Evolutionary conservation across 2,797 vertebrate species (phyloP).

Genomic region (Bradypus variegatus): DNA sequence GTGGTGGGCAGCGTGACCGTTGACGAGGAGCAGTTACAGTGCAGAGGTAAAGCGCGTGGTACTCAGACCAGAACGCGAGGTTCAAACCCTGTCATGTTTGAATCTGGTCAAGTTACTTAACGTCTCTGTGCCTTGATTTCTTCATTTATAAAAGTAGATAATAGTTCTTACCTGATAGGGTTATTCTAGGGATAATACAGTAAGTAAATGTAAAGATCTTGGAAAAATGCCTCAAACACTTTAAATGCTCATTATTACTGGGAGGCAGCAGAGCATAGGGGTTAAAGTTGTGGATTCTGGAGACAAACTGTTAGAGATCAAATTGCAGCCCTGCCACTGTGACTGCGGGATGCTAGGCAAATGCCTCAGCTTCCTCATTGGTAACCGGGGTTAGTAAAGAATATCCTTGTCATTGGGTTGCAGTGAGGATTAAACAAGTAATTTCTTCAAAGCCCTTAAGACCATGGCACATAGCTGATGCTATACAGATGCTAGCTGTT

Average conservation of each 20-base stretch:
- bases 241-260: not conserved
- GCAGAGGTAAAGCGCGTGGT: accelerated
- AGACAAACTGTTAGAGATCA: not conserved
- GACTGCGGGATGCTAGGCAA: too few species aligned
- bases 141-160: not conserved
- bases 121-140: not conserved
- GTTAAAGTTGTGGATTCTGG: not conserved
- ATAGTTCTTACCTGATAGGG: not conserved
- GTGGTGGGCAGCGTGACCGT: not conserved
- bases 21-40: accelerated
- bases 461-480: not conserved
- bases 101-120: not conserved
- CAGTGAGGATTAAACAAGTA: not conserved
- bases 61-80: not conserved
- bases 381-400: not conserved
- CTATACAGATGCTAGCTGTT: not conserved
- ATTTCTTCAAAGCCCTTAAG: not conserved
- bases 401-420: accelerated
- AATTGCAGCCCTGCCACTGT: not conserved
- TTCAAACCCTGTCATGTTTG: not conserved
- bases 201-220: not conserved
- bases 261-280: not conserved
- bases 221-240: not conserved
- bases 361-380: not conserved
- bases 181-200: not conserved